Conservation (phyloP, 2,888 invertebrate species). For the Aricia artaxerxes region DNA sequence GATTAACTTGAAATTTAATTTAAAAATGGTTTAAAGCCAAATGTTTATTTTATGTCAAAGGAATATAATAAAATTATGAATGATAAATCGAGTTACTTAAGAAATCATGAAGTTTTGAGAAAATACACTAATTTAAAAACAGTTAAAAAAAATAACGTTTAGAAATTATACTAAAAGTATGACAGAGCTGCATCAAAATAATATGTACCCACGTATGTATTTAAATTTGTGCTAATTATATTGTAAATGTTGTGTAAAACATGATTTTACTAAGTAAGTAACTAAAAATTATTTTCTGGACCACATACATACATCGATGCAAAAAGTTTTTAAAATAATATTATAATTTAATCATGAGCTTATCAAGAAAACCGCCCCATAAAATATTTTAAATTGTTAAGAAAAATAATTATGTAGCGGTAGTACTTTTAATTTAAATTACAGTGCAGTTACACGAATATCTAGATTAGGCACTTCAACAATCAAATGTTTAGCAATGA, state of each 20-base stretch:
- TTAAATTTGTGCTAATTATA: not conserved
- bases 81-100: too few species aligned
- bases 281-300: not conserved
- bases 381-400: not conserved
- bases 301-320: conserved; percentile 9
- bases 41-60: not conserved
- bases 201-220: not conserved
- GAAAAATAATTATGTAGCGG: not conserved
- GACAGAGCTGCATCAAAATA: not conserved
- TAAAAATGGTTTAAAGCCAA: not conserved
- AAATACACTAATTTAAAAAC: not conserved
- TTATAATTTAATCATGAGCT: not conserved
- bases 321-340: not conserved
- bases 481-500: too few species aligned
- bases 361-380: not conserved
- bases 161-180: not conserved
- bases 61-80: not conserved
- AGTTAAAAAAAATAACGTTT: not conserved
- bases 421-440: not conserved
- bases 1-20: not conserved
- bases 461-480: too few species aligned
- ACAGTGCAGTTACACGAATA: too few species aligned
- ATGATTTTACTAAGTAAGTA: not conserved
- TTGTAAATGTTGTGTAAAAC: not conserved
- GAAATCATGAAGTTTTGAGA: not conserved